phyloP scores from a whole-genome alignment of 2,113 vertebrate genomes.

The Lophius piscatorius region DNA sequence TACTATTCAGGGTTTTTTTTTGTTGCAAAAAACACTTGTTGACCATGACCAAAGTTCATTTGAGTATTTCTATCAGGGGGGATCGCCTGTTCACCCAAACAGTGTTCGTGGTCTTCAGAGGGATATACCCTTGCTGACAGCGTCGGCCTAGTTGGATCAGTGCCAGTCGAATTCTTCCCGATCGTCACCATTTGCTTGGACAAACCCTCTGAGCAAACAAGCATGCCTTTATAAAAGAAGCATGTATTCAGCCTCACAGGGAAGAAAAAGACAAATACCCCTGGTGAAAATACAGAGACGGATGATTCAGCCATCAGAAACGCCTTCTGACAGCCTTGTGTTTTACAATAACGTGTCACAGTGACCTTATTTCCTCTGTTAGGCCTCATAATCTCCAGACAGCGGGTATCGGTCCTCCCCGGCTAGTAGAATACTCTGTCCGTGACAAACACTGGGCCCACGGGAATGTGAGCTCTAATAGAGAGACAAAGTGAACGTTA shows the following conservation, averaged over 20 bases:
- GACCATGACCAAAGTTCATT: too few relatives aligned
- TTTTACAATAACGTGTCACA: slow-evolving; percentile 28
- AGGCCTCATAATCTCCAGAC: slow-evolving; percentile 28
- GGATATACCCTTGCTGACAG: too few relatives aligned
- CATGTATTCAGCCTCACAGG: background rate
- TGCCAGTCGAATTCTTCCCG: too few relatives aligned
- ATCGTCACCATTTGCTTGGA: slow-evolving; percentile 21
- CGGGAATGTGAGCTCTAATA: slow-evolving; percentile 10
- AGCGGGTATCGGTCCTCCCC: slow-evolving; percentile 9
- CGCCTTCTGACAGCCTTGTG: background rate
- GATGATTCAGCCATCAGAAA: background rate
- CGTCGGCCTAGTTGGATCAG: too few relatives aligned
- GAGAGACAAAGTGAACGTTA: slow-evolving; percentile 8
- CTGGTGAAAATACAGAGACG: background rate
- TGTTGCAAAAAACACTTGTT: too few relatives aligned
- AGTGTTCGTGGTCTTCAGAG: too few relatives aligned
- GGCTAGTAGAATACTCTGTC: slow-evolving; percentile 31
- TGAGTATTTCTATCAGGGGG: too few relatives aligned
- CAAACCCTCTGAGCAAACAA: slow-evolving; percentile 1
- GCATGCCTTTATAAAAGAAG: background rate
- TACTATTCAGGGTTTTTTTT: too few relatives aligned
- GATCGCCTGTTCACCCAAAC: too few relatives aligned
- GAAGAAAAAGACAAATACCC: background rate
- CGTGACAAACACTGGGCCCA: too few relatives aligned
- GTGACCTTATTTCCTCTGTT: slow-evolving; percentile 24